Evolutionary conservation across 2,113 vertebrate genomes (phyloP), one percentile per base, ranked within the genome.

Genomic region (Erpornis zantholeuca): DNA sequence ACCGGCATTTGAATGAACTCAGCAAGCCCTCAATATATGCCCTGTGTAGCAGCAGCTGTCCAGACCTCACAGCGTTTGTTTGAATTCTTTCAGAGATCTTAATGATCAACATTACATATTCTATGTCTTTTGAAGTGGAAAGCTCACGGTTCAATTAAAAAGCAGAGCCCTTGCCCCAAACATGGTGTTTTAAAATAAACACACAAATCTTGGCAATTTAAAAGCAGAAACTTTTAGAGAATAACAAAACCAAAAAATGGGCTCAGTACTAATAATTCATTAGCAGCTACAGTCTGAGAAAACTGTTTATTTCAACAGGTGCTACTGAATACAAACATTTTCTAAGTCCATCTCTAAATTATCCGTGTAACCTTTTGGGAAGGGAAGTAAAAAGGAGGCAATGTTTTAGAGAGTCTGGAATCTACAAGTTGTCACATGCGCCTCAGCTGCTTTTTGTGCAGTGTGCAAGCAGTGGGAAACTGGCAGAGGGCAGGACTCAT

Each of bases 11-110:
- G 61, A 52, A 70, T 52, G 80, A 96, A 95, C 81, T 73, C 40
- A n/a, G 59, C 56, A 27, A 53, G 73, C 61, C 70, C 77, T 83
- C 68, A 35, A 0, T 73, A 69, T 72, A 72, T 95, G 69, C 40
- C 68, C 65, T 33, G 25, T 38, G 11, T 16, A 90, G 49, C 60
- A 80, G 83, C 86, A 88, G 86, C 90, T 69, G 70, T n/a, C 72
- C 63, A 71, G 93, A 92, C 96, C 95, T 93, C 95, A 95, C 86
- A 95, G 86, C 2, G 0, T 96, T 96, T 95, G 94, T 96, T 96
- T 97, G 82, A 90, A 93, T 86, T 95, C 64, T 61, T 96, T 47
- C 54, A 35, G 45, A 83, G 75, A 66, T 72, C 72, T 42, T 42
- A 42, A 42, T 42, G 40, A 42, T 42, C 40, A 42, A 42, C 40